Evolutionary conservation across 2,888 invertebrate genomes (phyloP).

Genomic region (Sicus ferrugineus): DNA sequence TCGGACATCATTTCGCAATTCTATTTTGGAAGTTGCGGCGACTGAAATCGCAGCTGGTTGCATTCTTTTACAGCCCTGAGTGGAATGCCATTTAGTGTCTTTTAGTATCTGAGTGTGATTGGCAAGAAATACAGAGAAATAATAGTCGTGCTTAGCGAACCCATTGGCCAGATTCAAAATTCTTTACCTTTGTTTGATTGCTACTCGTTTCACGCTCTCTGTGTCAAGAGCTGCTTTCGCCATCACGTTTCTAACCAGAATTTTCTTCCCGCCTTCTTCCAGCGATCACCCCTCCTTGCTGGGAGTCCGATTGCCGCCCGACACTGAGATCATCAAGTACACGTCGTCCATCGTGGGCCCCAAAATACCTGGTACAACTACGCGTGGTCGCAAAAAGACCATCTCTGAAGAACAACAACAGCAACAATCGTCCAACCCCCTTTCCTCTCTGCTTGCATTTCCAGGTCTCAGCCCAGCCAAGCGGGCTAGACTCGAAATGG

Average conservation of each 20-base stretch:
- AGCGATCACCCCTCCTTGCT: conserved; percentile 85
- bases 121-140: conserved; percentile 14
- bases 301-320: conserved; percentile 85
- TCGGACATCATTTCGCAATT: too few species aligned
- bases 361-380: conserved; percentile 84
- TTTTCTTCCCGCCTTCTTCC: conserved; percentile 44
- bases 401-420: conserved; percentile 80
- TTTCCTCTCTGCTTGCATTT: conserved; percentile 66
- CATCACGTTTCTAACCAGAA: conserved; percentile 1
- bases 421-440: conserved; percentile 58
- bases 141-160: neutral
- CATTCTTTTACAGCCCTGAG: too few species aligned
- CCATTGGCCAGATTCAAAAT: conserved; percentile 24
- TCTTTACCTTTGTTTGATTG: conserved; percentile 29
- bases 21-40: too few species aligned
- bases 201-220: conserved; percentile 28
- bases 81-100: conserved; percentile 36
- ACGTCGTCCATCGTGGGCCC: conserved; percentile 87
- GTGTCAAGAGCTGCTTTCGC: conserved; percentile 14
- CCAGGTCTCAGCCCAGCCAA: conserved; percentile 65
- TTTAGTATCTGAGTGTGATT: conserved; percentile 16
- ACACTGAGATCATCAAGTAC: conserved; percentile 90
- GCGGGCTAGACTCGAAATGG: conserved; percentile 64
- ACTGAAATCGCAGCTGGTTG: too few species aligned
- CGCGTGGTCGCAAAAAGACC: conserved; percentile 86